These are phyloP conservation scores for Phenganax stokvisi DNA, from an alignment of 92 coral and sea anemone genomes.

Conservation along the genomic window DNA sequence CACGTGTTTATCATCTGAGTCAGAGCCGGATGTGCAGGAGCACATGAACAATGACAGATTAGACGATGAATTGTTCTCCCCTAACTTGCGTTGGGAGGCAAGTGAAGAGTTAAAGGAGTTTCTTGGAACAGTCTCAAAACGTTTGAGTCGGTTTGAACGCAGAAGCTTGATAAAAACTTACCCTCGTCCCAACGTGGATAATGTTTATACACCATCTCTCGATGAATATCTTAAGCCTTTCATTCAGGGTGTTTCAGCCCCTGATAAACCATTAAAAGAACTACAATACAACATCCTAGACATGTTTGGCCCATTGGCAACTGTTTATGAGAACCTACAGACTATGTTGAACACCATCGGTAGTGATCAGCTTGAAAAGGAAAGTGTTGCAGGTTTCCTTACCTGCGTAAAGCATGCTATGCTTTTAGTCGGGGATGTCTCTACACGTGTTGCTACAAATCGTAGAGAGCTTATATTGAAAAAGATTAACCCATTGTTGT, in stretches of 20 bases:
- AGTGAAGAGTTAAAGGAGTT: constrained; percentile 31
- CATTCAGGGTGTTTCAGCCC: not conserved
- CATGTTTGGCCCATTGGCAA: not conserved
- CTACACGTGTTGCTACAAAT: not conserved
- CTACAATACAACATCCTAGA: not conserved
- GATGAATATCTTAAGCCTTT: constrained; percentile 1
- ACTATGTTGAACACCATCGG: not conserved
- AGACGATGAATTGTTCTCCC: not conserved
- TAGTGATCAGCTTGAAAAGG: not conserved
- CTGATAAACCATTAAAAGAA: constrained; percentile 3
- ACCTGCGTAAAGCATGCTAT: not conserved
- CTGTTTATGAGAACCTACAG: constrained; percentile 2
- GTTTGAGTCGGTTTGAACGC: constrained; percentile 48
- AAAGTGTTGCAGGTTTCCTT: not conserved
- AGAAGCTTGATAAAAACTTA: constrained; percentile 20
- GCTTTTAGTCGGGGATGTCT: not conserved
- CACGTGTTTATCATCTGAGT: not conserved
- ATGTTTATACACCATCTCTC: not conserved
- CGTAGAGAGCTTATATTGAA: not conserved
- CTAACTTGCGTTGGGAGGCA: constrained; percentile 43
- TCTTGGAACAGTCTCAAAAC: constrained; percentile 44
- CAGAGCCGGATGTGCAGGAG: not conserved
- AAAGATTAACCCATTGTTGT: constrained; percentile 2
- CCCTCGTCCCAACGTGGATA: not conserved
- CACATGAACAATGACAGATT: not conserved